Evolutionary conservation across 1,140 invertebrate genomes (phyloP).

Genomic region (Brachionus calyciflorus): DNA sequence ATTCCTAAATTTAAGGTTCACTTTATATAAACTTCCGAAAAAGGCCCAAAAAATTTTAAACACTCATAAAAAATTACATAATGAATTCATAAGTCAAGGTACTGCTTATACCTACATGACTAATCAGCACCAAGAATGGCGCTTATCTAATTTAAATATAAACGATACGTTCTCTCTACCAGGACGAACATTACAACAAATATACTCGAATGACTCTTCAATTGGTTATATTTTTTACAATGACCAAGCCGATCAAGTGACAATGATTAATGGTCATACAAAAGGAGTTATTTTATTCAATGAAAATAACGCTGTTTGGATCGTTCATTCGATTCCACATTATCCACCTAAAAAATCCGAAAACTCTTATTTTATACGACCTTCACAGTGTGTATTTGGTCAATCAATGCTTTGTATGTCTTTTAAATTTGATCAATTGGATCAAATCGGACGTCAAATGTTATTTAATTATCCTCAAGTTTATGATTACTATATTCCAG

Average conservation of each 20-base stretch:
- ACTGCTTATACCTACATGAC: constrained; percentile 12
- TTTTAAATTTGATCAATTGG: constrained; percentile 42
- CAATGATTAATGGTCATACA: constrained; percentile 16
- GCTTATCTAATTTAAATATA: not conserved
- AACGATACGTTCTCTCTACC: constrained; percentile 34
- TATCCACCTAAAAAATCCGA: constrained; percentile 19
- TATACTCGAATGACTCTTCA: constrained; percentile 11
- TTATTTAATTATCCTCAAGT: constrained; percentile 30
- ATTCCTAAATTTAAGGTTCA: not conserved
- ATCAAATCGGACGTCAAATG: constrained; percentile 22
- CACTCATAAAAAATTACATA: not conserved
- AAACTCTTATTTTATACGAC: constrained; percentile 17
- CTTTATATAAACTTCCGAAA: constrained; percentile 43
- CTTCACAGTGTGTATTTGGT: constrained; percentile 41
- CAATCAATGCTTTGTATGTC: constrained; percentile 44
- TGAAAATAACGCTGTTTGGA: constrained; percentile 21
- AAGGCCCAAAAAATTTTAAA: not conserved
- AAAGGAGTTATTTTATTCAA: constrained; percentile 34
- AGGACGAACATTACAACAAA: not conserved
- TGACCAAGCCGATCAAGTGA: constrained; percentile 39
- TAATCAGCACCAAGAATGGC: not conserved
- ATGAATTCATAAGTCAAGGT: constrained; percentile 2
- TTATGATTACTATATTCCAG: constrained; percentile 38
- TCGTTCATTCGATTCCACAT: constrained; percentile 39
- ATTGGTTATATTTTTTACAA: constrained; percentile 45